These are phyloP conservation scores for Noctua fimbriata DNA, from an alignment of 2,888 invertebrate genomes.

Conservation along the genomic window DNA sequence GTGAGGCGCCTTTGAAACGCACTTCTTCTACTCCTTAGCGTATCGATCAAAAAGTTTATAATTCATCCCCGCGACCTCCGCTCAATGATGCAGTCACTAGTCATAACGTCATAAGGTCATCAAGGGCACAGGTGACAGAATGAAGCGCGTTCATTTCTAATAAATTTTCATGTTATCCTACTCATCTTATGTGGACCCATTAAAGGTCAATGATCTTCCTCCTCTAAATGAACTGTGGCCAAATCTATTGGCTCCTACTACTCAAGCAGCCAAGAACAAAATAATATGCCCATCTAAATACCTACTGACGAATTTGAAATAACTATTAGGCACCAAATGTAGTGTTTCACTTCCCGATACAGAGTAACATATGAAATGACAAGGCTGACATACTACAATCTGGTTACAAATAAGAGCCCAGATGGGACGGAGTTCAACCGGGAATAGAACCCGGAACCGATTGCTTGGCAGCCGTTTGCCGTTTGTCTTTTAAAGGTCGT, in stretches of 20 bases:
- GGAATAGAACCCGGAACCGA: conserved; percentile 68
- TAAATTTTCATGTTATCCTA: background rate
- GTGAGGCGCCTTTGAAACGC: background rate
- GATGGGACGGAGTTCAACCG: conserved; percentile 35
- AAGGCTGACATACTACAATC: conserved; percentile 30
- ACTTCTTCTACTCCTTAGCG: background rate
- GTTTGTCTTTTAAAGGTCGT: conserved; percentile 63
- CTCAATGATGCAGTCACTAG: too few relatives aligned
- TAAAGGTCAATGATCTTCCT: background rate
- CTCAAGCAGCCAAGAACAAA: background rate
- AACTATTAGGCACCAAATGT: conserved; percentile 18
- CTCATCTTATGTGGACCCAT: background rate
- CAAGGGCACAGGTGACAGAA: background rate
- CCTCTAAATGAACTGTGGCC: background rate
- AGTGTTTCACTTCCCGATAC: conserved; percentile 7
- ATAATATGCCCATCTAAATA: background rate
- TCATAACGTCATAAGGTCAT: too few relatives aligned
- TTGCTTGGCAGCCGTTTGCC: conserved; percentile 57
- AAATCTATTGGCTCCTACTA: background rate
- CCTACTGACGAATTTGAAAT: background rate
- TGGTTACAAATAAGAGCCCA: conserved; percentile 32
- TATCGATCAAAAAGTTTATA: background rate
- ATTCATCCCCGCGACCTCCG: background rate
- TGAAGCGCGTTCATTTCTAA: background rate
- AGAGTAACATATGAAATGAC: conserved; percentile 32